A percentile compares a stretch with the other conserved stretches of the same genome.
Conservation (phyloP, 2,113 vertebrate species). For the Salvator merianae region DNA sequence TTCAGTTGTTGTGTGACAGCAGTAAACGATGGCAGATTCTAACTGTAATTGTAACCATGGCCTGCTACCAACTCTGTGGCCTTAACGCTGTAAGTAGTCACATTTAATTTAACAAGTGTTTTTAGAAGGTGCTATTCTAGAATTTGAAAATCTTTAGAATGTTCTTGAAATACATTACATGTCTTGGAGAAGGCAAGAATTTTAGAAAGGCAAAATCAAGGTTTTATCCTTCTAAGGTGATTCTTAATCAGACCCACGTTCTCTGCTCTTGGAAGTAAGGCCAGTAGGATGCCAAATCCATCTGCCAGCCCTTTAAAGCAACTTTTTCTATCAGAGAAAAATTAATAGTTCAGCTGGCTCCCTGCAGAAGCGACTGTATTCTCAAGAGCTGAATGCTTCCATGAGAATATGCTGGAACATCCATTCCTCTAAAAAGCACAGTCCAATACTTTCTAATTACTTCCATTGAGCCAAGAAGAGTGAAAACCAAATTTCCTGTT, state of each 20-base stretch:
- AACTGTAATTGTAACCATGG: constrained; percentile 87
- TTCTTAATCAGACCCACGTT: background rate
- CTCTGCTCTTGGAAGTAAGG: background rate
- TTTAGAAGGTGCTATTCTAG: background rate
- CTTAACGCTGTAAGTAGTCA: constrained; percentile 88
- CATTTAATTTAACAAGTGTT: too few relatives aligned
- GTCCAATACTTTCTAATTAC: background rate
- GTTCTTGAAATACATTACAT: background rate
- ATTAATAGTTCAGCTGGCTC: too few relatives aligned
- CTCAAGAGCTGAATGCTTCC: background rate
- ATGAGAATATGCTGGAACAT: background rate
- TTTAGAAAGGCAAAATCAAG: background rate
- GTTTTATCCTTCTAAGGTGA: background rate
- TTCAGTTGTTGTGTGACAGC: constrained; percentile 77
- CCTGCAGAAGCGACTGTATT: background rate
- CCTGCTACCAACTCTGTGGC: constrained; percentile 94
- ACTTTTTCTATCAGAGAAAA: background rate
- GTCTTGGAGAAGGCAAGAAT: background rate
- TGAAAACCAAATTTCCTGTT: background rate
- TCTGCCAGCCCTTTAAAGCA: background rate
- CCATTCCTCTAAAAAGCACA: background rate
- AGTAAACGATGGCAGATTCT: constrained; percentile 86
- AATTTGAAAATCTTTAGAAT: background rate
- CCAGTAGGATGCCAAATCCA: too few relatives aligned
- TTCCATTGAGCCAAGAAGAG: background rate